A percentile compares a stretch with the other conserved stretches of the same genome.
Evolutionary conservation across 1,140 invertebrate genomes (phyloP).

Genomic region (Lordiphosa stackelbergi): DNA sequence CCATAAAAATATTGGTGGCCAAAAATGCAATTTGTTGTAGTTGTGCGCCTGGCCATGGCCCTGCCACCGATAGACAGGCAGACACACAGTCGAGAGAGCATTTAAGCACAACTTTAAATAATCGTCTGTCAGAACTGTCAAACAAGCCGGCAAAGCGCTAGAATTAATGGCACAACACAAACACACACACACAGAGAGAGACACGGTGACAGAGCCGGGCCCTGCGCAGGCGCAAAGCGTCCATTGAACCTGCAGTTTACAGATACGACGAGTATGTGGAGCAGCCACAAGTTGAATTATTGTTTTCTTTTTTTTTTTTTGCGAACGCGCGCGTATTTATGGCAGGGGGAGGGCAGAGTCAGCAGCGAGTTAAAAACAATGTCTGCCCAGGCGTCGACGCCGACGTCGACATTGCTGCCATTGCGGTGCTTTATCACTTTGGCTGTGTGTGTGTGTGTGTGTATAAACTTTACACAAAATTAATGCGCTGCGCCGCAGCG

Average conservation of each 20-base stretch:
- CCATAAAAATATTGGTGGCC: slow-evolving; percentile 46
- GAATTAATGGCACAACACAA: slow-evolving; percentile 74
- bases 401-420: slow-evolving; percentile 12
- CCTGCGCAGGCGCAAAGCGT: slow-evolving; percentile 72
- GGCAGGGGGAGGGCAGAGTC: slow-evolving; percentile 49
- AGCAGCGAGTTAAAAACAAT: slow-evolving; percentile 74
- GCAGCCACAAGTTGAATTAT: slow-evolving; percentile 73
- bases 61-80: slow-evolving; percentile 4
- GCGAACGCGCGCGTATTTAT: slow-evolving; percentile 16
- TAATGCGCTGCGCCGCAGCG: slow-evolving; percentile 72
- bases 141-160: slow-evolving; percentile 77
- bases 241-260: slow-evolving; percentile 62
- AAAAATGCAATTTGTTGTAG: slow-evolving; percentile 70
- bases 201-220: slow-evolving; percentile 19
- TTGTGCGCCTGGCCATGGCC: slow-evolving; percentile 11
- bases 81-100: slow-evolving; percentile 26
- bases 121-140: slow-evolving; percentile 78
- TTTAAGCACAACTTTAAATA: slow-evolving; percentile 78
- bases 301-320: slow-evolving; percentile 43
- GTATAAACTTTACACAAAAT: slow-evolving; percentile 63
- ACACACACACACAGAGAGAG: slow-evolving; percentile 12
- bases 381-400: slow-evolving; percentile 35
- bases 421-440: slow-evolving; percentile 6
- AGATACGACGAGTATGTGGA: slow-evolving; percentile 31
- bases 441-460: slow-evolving; percentile 16